Conservation (phyloP, 2,113 vertebrate genomes). For the Nothocercus nigrocapillus region DNA sequence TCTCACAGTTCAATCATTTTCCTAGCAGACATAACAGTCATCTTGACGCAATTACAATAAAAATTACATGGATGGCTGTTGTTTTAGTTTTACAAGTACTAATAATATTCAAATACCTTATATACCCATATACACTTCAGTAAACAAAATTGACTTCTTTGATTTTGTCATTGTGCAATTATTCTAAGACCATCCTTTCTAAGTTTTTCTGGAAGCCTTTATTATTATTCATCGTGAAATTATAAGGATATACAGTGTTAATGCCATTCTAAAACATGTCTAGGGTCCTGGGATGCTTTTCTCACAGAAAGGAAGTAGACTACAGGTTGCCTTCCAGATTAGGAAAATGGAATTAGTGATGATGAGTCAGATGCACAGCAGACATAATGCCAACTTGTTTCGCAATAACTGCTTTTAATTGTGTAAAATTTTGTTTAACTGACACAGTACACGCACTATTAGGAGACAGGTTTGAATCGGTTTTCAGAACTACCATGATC, state of each 20-base stretch:
- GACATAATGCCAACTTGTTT: neutral
- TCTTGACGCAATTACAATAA: neutral
- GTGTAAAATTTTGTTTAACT: neutral
- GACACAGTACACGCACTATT: neutral
- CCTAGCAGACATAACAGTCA: neutral
- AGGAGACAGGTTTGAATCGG: neutral
- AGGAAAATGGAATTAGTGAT: neutral
- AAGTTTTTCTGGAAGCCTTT: neutral
- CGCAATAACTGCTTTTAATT: neutral
- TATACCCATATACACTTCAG: neutral
- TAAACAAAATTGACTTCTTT: neutral
- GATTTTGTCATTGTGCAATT: neutral
- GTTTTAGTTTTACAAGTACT: neutral
- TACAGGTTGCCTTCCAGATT: neutral
- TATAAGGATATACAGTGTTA: neutral
- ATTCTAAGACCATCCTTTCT: neutral
- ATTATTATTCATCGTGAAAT: neutral
- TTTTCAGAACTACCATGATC: neutral
- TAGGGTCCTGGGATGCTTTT: neutral
- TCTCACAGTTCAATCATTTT: neutral
- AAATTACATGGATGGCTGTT: neutral
- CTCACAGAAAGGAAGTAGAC: neutral
- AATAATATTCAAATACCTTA: neutral
- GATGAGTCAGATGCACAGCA: neutral
- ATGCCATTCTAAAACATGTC: neutral